Evolutionary conservation across 1,140 invertebrate genomes (phyloP).

Genomic region (Penaeus chinensis): DNA sequence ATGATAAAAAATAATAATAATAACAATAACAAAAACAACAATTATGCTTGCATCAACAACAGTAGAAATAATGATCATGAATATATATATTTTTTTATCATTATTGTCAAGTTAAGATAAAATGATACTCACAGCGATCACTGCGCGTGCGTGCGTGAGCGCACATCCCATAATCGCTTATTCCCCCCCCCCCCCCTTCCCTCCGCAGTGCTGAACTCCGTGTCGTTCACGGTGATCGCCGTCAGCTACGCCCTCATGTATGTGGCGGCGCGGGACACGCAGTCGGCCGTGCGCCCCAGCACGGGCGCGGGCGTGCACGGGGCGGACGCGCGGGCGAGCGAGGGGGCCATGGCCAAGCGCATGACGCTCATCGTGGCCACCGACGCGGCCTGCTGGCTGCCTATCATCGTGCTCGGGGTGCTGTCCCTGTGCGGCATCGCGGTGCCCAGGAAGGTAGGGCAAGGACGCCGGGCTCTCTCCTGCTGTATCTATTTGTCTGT

Average conservation of each 20-base stretch:
- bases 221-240: slow-evolving; percentile 72
- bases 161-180: neutral
- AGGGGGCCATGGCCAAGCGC: slow-evolving; percentile 70
- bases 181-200: slow-evolving; percentile 9
- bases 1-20: no score
- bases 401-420: slow-evolving; percentile 72
- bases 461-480: no score
- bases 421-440: slow-evolving; percentile 70
- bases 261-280: slow-evolving; percentile 70
- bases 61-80: no score
- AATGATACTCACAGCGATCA: no score
- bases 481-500: no score
- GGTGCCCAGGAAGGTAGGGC: slow-evolving; percentile 70
- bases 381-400: slow-evolving; percentile 74
- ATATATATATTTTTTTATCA: no score
- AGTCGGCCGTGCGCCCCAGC: slow-evolving; percentile 70
- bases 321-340: slow-evolving; percentile 65
- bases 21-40: no score
- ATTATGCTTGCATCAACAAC: no score
- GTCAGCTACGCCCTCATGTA: slow-evolving; percentile 74
- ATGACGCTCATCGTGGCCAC: slow-evolving; percentile 74
- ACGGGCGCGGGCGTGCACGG: slow-evolving; percentile 63
- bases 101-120: no score
- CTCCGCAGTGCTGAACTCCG: slow-evolving; percentile 69
- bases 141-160: no score